Percentiles rank a stretch among this genome's conserved stretches.
phyloP scores from a whole-genome alignment of 1,140 invertebrate genomes.

The Spodoptera frugiperda region DNA sequence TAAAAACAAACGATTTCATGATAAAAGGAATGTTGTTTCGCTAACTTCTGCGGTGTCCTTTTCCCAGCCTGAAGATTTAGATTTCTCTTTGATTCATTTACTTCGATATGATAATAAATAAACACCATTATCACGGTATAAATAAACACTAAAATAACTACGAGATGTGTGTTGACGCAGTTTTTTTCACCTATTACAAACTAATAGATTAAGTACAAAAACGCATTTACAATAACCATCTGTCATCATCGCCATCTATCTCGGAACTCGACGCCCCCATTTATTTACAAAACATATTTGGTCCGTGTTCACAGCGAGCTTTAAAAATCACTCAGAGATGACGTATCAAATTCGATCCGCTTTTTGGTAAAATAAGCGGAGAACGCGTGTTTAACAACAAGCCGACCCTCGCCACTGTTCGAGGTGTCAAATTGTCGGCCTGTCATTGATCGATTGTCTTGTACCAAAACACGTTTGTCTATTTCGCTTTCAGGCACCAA shows the following conservation, averaged over 20 bases:
- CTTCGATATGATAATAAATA: no score
- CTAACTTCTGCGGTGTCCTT: not conserved
- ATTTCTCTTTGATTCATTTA: not conserved
- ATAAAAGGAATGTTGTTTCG: constrained; percentile 9
- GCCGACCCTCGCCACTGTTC: constrained; percentile 39
- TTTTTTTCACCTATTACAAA: not conserved
- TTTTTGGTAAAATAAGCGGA: constrained; percentile 26
- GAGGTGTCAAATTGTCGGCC: constrained; percentile 66
- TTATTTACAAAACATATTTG: no score
- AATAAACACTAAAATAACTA: no score
- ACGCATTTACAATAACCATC: not conserved
- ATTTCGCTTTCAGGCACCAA: constrained; percentile 47
- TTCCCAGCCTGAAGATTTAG: not conserved
- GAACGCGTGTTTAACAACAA: constrained; percentile 34
- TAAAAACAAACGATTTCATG: constrained; percentile 15
- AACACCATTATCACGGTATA: no score
- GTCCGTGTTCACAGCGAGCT: not conserved
- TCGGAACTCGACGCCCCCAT: no score
- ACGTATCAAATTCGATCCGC: constrained; percentile 4
- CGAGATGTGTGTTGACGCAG: not conserved
- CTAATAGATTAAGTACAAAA: not conserved
- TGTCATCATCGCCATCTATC: no score
- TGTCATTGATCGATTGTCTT: constrained; percentile 73
- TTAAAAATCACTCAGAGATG: constrained; percentile 12
- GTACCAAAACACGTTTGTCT: constrained; percentile 48